Evolutionary conservation across 1,140 invertebrate species (phyloP), one percentile per base, ranked within the genome.

Genomic region (Euwallacea fornicatus): DNA sequence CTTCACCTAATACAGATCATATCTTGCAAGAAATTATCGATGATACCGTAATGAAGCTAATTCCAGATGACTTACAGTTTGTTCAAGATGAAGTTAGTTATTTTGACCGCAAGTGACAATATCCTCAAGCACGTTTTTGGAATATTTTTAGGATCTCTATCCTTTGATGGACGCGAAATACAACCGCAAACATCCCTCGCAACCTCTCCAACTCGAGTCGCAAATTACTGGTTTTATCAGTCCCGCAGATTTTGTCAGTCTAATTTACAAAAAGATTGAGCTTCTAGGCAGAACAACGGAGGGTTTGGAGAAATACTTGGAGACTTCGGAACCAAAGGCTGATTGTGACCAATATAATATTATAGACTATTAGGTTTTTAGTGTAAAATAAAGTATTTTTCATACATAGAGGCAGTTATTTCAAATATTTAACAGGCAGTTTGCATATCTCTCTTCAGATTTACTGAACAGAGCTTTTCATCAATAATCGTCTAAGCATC

Each of bases 31-130:
- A 69, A 42, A 62, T 69, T 11, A 62, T 61, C 42, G 42, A 69
- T 62, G 67, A 69, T 16, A 69, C 67, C 7, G 33, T 62, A n/a
- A 69, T 53, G 59, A 62, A 62, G 55, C 53, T 69, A 47, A 62
- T 69, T 7, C 59, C 67, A 7, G 59, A 69, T 68, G 55, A 68
- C 50, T 7, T 60, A 21, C 16, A 59, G 10, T 50, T 68, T n/a
- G 21, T 59, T 21, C 42, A 68, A 9, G 56, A 68, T 60, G 66
- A 68, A 44, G 66, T 68, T n/a, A 8, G 3, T 61, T 60, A 0
- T 9, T 6, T 58, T 41, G 2, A 16, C 9, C 21, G n/a, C 21
- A 33, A 33, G 21, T 33, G 15, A 46, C 46, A 33, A 11, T n/a
- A 41, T 42, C 50, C 50, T 7, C 11, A 41, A 42, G 42, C 59